Evolutionary conservation across 2,888 invertebrate species (phyloP).

Genomic region (Hypercompe scribonia): DNA sequence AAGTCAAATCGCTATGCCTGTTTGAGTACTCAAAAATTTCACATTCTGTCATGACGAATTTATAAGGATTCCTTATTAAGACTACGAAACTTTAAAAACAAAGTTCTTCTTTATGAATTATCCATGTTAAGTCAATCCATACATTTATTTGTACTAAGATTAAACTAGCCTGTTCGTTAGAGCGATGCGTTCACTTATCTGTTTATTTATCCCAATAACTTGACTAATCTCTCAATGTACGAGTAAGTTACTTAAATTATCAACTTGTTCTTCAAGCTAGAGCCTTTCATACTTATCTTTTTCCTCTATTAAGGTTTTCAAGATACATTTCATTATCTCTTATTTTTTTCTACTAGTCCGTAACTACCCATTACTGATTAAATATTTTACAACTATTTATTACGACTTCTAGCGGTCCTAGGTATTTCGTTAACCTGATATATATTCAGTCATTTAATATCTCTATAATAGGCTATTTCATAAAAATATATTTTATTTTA

Average conservation of each 20-base stretch:
- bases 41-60: no score
- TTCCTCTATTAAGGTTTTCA: neutral
- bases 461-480: neutral
- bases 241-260: neutral
- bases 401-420: neutral
- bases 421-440: neutral
- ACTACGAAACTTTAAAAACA: neutral
- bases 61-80: neutral
- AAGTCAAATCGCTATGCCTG: no score
- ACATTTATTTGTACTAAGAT: neutral
- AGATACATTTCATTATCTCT: neutral
- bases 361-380: neutral
- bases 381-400: neutral
- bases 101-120: neutral
- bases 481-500: conserved; percentile 2
- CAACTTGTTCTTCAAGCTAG: neutral
- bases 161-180: neutral
- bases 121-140: neutral
- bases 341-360: neutral
- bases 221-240: neutral
- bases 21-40: no score
- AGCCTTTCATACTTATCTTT: neutral
- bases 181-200: neutral
- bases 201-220: neutral
- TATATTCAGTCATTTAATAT: neutral